Evolutionary conservation across 2,113 vertebrate genomes (phyloP), one percentile per base, ranked within the genome.

Genomic region (Pheucticus melanocephalus): DNA sequence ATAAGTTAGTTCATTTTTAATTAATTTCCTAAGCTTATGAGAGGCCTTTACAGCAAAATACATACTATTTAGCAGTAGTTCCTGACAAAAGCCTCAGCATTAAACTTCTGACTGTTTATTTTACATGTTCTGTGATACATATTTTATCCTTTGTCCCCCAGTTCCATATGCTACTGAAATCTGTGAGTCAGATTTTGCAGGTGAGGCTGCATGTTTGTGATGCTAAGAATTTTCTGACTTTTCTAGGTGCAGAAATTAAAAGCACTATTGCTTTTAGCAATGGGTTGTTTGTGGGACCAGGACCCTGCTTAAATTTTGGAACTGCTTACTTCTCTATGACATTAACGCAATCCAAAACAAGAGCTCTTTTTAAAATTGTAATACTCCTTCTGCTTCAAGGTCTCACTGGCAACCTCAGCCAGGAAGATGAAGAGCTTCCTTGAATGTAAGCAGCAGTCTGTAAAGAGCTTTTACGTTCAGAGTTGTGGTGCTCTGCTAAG

Each of bases 1-100:
- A 35, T 1, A 28, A 53, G 5, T 57, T 35, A 2, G 4, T 66
- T 66, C 63, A 17, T 80, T 92, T 92, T 47, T 31, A 57, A 72
- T 39, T 30, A 0, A 23, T 69, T 88, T 77, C 25, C 9, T 57
- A 72, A 45, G 13, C 7, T 88, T 83, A 51, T 0, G 0, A 76
- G 30, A 40, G 6, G 15, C 10, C 37, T 80, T 84, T 85, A 25
- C 35, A 79, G 27, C 30, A 89, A 91, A 56, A 85, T 59, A 9
- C 4, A 40, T 54, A 5, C 10, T 60, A 56, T 64, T 56, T 72
- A 90, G 44, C 30, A 51, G 48, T 68, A 44, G 51, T 60, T 91
- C 28, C 35, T 87, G 27, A 25, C 15, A n/a, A 2, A 2, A 80
- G 23, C 9, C 31, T 85, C 40, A 25, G 24, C 5, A 22, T 72